Evolutionary conservation across 2,113 vertebrate species (phyloP), one percentile per base, ranked within the genome.

Genomic region (Actinemys pallida): DNA sequence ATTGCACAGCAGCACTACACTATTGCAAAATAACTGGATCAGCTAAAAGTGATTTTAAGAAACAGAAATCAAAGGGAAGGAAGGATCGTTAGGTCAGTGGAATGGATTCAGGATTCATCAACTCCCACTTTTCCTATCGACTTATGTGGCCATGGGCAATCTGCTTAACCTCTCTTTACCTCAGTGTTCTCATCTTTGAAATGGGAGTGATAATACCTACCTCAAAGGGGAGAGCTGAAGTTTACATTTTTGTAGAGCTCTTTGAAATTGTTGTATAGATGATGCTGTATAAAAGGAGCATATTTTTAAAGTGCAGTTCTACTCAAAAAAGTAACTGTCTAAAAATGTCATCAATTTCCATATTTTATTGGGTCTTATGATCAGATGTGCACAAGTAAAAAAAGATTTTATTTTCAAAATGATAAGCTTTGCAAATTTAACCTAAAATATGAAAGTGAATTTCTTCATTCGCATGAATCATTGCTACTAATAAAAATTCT

Each of bases 351-450:
- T 12, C 39, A 25, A 45, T 45, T 24, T 45, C 11, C 90, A 3
- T 7, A 54, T 88, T 95, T 96, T 90, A 45, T 92, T 92, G 75
- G 39, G 29, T 93, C 94, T 94, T 91, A 96, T 53, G 92, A 95
- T 83, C 83, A 90, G 93, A 27, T 93, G 86, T 89, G 47, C 69
- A 84, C 45, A 94, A 95, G 75, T 89, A 95, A 96, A 92, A 97
- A 94, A 94, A 94, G 20, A 81, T 53, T 56, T 92, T 95, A 96
- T 94, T 91, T 93, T 79, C 86, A 95, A 92, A 79, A 20, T 49
- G 89, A 53, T 49, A 89, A 45, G 13, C 17, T 25, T 7, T 35
- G 65, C 35, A 69, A 78, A 13, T n/a, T 88, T 31, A 65, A 45
- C 6, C 84, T 1, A 57, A 20, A 1, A 90, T 85, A 56, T 22